These are phyloP conservation scores for Tetrapedia diversipes DNA, from an alignment of 2,888 invertebrate species.

Conservation along the genomic window DNA sequence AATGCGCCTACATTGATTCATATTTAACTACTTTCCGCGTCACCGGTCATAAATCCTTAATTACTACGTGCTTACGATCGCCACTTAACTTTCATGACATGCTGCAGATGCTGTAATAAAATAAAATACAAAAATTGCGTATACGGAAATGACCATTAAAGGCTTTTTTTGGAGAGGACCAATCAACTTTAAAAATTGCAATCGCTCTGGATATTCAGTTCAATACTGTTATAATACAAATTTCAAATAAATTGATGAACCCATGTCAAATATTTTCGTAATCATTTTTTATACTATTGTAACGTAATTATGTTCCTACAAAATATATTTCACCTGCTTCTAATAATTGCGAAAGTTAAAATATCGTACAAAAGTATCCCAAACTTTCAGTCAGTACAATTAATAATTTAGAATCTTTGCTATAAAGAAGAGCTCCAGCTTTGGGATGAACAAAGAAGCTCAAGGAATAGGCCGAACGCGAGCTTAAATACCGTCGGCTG, in stretches of 20 bases:
- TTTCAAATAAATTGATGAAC: no score
- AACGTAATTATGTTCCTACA: no score
- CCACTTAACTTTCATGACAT: slow-evolving; percentile 7
- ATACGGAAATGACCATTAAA: no score
- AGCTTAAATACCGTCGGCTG: neutral
- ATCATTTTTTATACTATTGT: no score
- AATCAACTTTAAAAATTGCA: no score
- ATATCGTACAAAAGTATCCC: neutral
- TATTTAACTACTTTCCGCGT: slow-evolving; percentile 27
- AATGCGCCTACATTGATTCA: slow-evolving; percentile 9
- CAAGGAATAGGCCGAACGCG: neutral
- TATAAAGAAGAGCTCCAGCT: no score
- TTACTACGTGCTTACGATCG: slow-evolving; percentile 15
- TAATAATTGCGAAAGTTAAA: neutral
- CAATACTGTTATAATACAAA: neutral
- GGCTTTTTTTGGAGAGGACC: no score
- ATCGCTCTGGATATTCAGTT: neutral
- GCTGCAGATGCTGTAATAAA: neutral
- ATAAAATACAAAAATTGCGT: no score
- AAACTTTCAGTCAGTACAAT: no score
- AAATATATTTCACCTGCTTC: neutral
- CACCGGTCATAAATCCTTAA: slow-evolving; percentile 12
- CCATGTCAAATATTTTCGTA: no score
- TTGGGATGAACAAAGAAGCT: no score
- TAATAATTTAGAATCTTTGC: no score